Evolutionary conservation across 2,113 vertebrate genomes (phyloP).

Genomic region (Melierax canorus): DNA sequence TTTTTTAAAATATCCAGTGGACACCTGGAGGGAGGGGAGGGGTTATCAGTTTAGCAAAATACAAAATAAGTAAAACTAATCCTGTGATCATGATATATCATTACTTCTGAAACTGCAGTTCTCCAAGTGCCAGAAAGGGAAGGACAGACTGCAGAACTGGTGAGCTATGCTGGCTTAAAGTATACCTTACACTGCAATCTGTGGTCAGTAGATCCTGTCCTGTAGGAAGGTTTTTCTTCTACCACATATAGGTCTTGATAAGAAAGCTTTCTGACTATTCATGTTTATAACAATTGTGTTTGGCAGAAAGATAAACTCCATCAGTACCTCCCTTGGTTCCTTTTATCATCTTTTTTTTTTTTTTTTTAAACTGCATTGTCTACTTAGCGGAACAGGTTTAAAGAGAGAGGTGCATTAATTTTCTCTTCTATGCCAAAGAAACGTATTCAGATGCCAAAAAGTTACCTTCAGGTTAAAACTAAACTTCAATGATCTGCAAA

Average conservation of each 20-base stretch:
- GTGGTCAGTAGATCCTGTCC: background rate
- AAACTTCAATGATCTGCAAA: background rate
- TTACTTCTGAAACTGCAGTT: background rate
- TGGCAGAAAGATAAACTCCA: background rate
- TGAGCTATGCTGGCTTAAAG: background rate
- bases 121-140: background rate
- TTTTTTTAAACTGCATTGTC: background rate
- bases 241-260: fast-evolving
- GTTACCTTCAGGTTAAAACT: background rate
- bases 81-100: background rate
- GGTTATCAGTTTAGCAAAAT: background rate
- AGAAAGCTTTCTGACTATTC: background rate
- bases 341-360: background rate
- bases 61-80: background rate
- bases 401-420: background rate
- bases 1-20: background rate
- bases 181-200: background rate
- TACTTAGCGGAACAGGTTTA: background rate
- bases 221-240: background rate
- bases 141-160: too few relatives aligned
- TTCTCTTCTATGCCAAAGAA: background rate
- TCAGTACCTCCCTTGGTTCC: background rate
- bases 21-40: background rate
- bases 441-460: background rate
- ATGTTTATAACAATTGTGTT: background rate